A percentile compares a stretch with the other conserved stretches of the same genome.
phyloP scores from a whole-genome alignment of 2,888 invertebrate species.

The Sphecodes monilicornis region DNA sequence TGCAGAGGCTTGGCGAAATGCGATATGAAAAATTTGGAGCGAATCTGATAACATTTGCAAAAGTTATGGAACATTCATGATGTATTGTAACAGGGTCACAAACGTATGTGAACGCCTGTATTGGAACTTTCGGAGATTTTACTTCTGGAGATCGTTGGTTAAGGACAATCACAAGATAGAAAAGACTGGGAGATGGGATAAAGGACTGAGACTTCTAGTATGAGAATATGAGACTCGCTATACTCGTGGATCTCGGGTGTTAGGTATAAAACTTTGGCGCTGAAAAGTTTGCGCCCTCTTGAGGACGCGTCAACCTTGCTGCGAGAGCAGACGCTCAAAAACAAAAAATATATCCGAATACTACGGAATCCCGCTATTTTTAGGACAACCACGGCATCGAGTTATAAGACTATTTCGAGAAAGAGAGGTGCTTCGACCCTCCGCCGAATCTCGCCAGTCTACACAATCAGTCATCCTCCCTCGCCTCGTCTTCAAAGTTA shows the following conservation, averaged over 20 bases:
- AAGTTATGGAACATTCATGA: too few relatives aligned
- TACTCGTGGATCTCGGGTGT: background rate
- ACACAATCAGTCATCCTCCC: conserved; percentile 73
- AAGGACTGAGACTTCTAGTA: background rate
- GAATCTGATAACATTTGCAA: too few relatives aligned
- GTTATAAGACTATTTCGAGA: conserved; percentile 71
- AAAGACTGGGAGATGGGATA: background rate
- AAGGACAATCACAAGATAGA: background rate
- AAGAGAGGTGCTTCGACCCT: conserved; percentile 62
- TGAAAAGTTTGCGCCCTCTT: conserved; percentile 27
- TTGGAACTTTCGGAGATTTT: too few relatives aligned
- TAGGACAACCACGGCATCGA: conserved; percentile 61
- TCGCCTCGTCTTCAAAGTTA: conserved; percentile 61
- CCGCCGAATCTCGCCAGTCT: conserved; percentile 61
- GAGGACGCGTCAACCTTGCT: conserved; percentile 63
- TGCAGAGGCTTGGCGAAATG: too few relatives aligned
- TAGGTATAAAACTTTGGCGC: background rate
- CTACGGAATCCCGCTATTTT: conserved; percentile 68
- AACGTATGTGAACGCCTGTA: too few relatives aligned
- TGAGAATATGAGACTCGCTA: background rate
- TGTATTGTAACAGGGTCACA: too few relatives aligned
- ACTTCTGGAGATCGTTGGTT: too few relatives aligned
- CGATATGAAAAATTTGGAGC: too few relatives aligned
- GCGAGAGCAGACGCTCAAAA: conserved; percentile 64
- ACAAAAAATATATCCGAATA: conserved; percentile 61